These are phyloP conservation scores for Eudyptes chrysolophus DNA, from an alignment of 2,113 vertebrate species.

Conservation along the genomic window DNA sequence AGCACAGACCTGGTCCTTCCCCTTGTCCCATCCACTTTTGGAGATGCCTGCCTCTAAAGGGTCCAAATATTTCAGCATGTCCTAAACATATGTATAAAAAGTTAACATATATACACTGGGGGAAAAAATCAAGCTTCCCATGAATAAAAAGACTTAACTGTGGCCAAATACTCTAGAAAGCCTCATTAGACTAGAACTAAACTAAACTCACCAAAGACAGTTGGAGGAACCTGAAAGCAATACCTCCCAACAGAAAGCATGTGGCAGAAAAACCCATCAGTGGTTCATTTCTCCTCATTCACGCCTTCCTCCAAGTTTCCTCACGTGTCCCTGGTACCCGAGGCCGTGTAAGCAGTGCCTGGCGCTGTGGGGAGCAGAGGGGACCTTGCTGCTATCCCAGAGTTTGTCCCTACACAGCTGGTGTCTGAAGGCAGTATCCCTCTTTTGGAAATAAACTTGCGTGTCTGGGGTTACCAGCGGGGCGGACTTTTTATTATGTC, in stretches of 20 bases:
- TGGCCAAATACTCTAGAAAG: not conserved
- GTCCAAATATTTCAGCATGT: not conserved
- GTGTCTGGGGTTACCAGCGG: not conserved
- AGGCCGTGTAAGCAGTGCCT: rapidly evolving
- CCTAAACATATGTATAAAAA: rapidly evolving
- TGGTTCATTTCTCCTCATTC: not conserved
- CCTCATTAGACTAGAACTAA: not conserved
- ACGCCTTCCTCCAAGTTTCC: rapidly evolving
- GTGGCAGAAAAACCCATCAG: not conserved
- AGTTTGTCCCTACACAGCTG: no score
- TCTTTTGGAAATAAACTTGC: not conserved
- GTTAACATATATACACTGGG: rapidly evolving
- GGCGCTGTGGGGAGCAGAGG: rapidly evolving
- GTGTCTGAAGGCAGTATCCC: not conserved
- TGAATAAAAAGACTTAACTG: not conserved
- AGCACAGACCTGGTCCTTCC: rapidly evolving
- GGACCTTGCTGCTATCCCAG: rapidly evolving
- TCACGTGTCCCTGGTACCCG: rapidly evolving
- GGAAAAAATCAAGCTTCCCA: rapidly evolving
- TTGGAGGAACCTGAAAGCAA: not conserved
- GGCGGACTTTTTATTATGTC: no score
- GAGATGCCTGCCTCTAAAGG: not conserved
- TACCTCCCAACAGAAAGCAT: not conserved
- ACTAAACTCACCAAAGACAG: not conserved
- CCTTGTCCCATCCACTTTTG: rapidly evolving